Evolutionary conservation across 2,797 vertebrate genomes (phyloP).

Genomic region (Naso thynnoides): DNA sequence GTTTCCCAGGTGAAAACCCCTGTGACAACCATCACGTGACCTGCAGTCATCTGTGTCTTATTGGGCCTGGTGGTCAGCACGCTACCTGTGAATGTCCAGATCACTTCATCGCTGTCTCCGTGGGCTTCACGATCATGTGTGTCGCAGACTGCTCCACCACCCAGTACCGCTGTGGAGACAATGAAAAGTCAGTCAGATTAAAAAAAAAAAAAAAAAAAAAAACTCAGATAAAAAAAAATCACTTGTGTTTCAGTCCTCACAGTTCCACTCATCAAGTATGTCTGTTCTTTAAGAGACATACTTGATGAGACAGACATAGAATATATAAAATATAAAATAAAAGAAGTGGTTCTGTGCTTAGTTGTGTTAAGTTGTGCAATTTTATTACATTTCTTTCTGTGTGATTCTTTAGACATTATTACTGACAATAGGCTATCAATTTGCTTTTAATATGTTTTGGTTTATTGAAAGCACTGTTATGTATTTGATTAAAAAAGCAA

Average conservation of each 20-base stretch:
- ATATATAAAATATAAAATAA: too few relatives aligned
- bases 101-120: conserved; percentile 72
- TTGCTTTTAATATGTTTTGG: too few relatives aligned
- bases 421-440: neutral
- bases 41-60: conserved; percentile 84
- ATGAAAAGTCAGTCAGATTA: conserved; percentile 77
- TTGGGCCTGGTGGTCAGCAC: conserved; percentile 72
- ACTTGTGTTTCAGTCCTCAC: neutral
- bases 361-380: too few relatives aligned
- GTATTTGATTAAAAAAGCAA: too few relatives aligned
- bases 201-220: too few relatives aligned
- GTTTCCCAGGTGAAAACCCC: conserved; percentile 82
- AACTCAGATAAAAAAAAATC: too few relatives aligned
- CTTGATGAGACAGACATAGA: too few relatives aligned
- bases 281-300: too few relatives aligned
- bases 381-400: neutral
- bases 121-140: conserved; percentile 81
- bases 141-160: conserved; percentile 85
- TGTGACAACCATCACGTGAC: conserved; percentile 74
- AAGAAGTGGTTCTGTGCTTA: too few relatives aligned
- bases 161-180: conserved; percentile 84
- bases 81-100: conserved; percentile 81
- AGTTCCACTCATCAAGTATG: neutral
- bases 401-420: neutral
- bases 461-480: too few relatives aligned